These are phyloP conservation scores for Chelidonichthys spinosus DNA, from an alignment of 2,797 vertebrate genomes.

Conservation along the genomic window DNA sequence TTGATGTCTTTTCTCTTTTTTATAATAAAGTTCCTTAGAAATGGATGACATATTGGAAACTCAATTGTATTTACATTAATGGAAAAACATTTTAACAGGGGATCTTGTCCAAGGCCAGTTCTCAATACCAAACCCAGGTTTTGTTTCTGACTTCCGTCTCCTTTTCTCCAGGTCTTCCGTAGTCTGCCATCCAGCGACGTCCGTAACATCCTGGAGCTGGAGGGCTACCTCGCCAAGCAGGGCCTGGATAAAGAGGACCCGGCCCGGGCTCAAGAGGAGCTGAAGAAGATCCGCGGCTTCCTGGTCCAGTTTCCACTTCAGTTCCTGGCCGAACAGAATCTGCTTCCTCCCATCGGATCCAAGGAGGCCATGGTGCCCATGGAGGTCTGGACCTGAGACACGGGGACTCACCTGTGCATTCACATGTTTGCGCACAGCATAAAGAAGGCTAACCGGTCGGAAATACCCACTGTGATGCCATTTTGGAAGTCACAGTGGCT, in stretches of 20 bases:
- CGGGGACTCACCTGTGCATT: not conserved
- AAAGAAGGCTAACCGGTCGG: not conserved
- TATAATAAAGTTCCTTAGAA: too few species aligned
- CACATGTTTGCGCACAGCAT: conserved; percentile 1
- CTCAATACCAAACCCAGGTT: not conserved
- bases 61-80: too few species aligned
- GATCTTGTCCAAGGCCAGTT: not conserved
- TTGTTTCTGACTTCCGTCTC: not conserved
- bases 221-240: conserved; percentile 86
- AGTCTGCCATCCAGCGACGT: conserved; percentile 95
- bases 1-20: too few species aligned
- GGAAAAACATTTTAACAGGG: too few species aligned
- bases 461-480: not conserved
- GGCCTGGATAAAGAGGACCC: conserved; percentile 89
- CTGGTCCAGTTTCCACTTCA: conserved; percentile 95
- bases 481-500: conserved; percentile 15
- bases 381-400: conserved; percentile 94
- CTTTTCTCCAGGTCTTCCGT: conserved; percentile 90
- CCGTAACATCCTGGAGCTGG: conserved; percentile 88
- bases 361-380: conserved; percentile 97
- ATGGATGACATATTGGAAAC: too few species aligned
- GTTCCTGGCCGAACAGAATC: conserved; percentile 91
- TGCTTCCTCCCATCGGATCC: conserved; percentile 93
- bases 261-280: conserved; percentile 88
- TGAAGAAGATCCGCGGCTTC: conserved; percentile 95